Base-by-base conservation (phyloP, 1,140 invertebrate genomes). In the Helicoverpa armigera region DNA sequence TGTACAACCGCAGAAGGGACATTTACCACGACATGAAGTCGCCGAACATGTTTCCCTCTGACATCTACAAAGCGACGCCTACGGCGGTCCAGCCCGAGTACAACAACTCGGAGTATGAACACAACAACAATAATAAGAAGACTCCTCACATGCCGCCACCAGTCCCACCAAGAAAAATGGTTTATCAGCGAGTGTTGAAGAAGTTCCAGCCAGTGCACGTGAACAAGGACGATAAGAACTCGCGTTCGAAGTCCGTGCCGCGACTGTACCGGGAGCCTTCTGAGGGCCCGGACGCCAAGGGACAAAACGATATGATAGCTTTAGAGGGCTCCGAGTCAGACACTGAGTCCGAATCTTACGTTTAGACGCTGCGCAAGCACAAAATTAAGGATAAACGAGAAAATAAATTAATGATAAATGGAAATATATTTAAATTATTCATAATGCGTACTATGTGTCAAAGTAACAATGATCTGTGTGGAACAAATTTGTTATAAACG, bases 341-440 rank as follows among this genome's bases (percentile, higher is more conserved):
- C 79, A 95, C 95, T 2, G 95, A 95, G 86, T 95, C 95, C 9
- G 95, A 95, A 84, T 95, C 95, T 58, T 95, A 95, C 83, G 95
- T 95, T 60, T 95, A 82, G 92, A 79, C 18, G n/a, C 60, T 80
- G 48, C 53, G 72, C 29, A 79, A 80, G 80, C 80, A 85, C 82
- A 85, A 80, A 75, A 54, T 58, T 73, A 72, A 43, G 5, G 5
- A 43, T 43, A 43, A 7, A 43, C 35, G 35, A 43, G 35, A 43
- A 9, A 43, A 35, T 35, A 35, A 35, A 67, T 35, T 50, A 35
- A 43, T 54, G 50, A 73, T 73, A 78, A 73, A 74, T 63, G 76
- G 48, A 72, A 54, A 78, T 82, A n/a, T 81, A 77, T 67, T 77
- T 67, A 77, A 77, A 53, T 77, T 65, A 77, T 77, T 65, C 65